These are phyloP conservation scores for Psephotus haematonotus DNA, from an alignment of 2,113 vertebrate genomes.

Conservation along the genomic window DNA sequence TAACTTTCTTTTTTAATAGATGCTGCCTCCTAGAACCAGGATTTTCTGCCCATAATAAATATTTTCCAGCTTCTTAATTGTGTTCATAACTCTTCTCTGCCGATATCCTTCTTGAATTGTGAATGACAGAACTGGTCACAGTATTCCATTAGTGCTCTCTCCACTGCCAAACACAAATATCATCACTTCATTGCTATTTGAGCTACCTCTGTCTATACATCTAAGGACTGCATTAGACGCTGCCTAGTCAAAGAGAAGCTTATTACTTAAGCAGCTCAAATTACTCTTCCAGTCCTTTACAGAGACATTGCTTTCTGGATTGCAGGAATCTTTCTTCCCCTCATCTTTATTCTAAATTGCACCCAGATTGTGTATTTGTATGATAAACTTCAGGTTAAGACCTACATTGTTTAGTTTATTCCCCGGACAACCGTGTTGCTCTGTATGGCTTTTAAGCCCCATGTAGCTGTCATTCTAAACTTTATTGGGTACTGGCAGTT, in stretches of 20 bases:
- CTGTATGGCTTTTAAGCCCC: neutral
- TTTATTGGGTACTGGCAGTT: neutral
- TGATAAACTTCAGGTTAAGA: neutral
- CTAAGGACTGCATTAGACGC: neutral
- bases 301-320: neutral
- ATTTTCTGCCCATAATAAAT: neutral
- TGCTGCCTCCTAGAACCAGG: neutral
- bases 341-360: neutral
- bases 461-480: neutral
- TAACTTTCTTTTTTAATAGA: neutral
- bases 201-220: neutral
- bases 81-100: neutral
- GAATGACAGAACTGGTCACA: neutral
- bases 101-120: neutral
- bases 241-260: neutral
- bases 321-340: rapidly evolving
- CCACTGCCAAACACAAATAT: neutral
- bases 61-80: neutral
- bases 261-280: neutral
- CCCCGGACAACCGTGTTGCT: neutral
- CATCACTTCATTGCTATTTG: neutral
- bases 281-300: neutral
- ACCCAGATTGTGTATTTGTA: neutral
- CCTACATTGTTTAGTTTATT: neutral
- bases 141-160: neutral